Evolutionary conservation across 2,113 vertebrate genomes (phyloP).

Genomic region (Lophochroa leadbeateri): DNA sequence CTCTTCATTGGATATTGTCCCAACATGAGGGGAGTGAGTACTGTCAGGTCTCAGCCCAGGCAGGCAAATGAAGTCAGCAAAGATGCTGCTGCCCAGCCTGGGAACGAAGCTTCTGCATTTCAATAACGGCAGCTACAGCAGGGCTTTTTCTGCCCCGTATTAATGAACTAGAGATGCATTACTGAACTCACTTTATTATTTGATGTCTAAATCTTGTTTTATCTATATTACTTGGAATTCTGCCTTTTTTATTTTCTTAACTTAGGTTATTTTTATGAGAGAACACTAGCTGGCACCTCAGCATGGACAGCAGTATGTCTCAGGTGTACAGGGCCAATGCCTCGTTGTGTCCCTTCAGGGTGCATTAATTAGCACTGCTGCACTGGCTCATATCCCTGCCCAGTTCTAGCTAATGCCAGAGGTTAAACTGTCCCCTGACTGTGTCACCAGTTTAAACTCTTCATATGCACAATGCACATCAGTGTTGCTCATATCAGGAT

Average conservation of each 20-base stretch:
- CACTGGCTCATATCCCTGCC: not conserved
- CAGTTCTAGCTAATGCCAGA: conserved; percentile 50
- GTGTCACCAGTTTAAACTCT: not conserved
- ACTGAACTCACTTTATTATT: not conserved
- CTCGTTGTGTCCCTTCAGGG: conserved; percentile 36
- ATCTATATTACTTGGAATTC: not conserved
- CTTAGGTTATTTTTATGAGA: not conserved
- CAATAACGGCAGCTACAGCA: not conserved
- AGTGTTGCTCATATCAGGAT: not conserved
- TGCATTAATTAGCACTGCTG: conserved; percentile 52
- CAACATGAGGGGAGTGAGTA: not conserved
- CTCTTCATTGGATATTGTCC: not conserved
- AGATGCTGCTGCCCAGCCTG: not conserved
- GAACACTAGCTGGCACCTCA: conserved; percentile 6
- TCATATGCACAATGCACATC: not conserved
- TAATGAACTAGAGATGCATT: not conserved
- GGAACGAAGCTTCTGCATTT: not conserved
- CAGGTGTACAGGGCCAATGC: conserved; percentile 40
- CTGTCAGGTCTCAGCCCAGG: not conserved
- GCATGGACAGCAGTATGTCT: conserved; percentile 16
- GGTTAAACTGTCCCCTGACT: conserved; percentile 50
- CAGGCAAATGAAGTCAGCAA: not conserved
- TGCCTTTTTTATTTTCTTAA: not conserved
- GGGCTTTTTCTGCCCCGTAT: not conserved
- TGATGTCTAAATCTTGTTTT: not conserved